Evolutionary conservation across 1,140 invertebrate genomes (phyloP).

Genomic region (Tyrophagus putrescentiae): DNA sequence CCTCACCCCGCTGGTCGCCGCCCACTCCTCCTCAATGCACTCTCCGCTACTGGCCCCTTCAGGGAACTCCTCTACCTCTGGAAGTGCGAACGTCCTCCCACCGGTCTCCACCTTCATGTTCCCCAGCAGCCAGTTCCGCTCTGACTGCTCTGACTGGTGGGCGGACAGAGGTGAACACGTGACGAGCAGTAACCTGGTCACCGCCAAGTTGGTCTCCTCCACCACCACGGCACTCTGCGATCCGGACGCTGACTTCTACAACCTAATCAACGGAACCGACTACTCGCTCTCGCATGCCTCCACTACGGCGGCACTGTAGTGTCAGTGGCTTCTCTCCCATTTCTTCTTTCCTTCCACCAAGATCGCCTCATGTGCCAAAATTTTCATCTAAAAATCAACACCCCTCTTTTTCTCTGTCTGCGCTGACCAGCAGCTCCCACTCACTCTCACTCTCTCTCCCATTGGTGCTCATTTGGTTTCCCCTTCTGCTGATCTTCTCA

Average conservation of each 20-base stretch:
- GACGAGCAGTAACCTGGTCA: slow-evolving; percentile 1
- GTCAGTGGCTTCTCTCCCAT: not conserved
- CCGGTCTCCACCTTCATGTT: slow-evolving; percentile 22
- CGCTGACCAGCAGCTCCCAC: not conserved
- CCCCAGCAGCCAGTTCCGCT: slow-evolving; percentile 15
- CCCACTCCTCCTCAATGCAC: not conserved
- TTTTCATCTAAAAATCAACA: no score
- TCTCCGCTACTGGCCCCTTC: slow-evolving; percentile 6
- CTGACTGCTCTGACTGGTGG: slow-evolving; percentile 19
- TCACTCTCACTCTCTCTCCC: not conserved
- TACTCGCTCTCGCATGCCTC: not conserved
- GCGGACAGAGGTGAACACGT: not conserved
- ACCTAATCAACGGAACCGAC: slow-evolving; percentile 5
- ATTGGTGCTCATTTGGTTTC: not conserved
- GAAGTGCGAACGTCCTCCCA: slow-evolving; percentile 17
- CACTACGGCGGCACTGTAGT: slow-evolving; percentile 2
- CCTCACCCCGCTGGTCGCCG: not conserved
- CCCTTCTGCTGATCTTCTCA: not conserved
- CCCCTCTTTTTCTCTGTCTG: not conserved
- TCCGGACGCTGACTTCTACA: slow-evolving; percentile 3
- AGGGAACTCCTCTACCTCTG: not conserved
- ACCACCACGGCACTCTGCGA: slow-evolving; percentile 8
- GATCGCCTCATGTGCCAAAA: slow-evolving; percentile 13
- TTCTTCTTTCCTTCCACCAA: not conserved
- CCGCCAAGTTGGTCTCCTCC: slow-evolving; percentile 8